Base-by-base conservation (phyloP, 1,140 invertebrate genomes). In the Pectinophora gossypiella region DNA sequence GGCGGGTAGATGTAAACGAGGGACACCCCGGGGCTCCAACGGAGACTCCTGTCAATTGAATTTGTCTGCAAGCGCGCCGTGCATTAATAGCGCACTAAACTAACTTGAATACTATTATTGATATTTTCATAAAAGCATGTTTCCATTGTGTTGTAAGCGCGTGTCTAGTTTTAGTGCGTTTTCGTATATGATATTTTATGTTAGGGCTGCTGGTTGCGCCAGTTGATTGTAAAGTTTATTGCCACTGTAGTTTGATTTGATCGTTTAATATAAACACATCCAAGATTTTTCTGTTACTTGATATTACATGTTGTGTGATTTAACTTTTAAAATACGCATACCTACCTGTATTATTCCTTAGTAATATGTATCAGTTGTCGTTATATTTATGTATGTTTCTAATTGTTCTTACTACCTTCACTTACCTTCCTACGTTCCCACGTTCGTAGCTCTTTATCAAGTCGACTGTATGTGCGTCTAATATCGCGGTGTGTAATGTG, bases 401-500 rank as follows among this genome's bases (percentile, higher is more conserved):
- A n/a, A n/a, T n/a, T n/a, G n/a, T n/a, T n/a, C n/a, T n/a, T 3
- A 9, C 27, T 32, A 3, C n/a, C 27, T n/a, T 32, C 27, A 9
- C 6, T 32, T 69, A 53, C 67, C 56, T 49, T 50, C 43, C 58
- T 58, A 49, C 61, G 73, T 84, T 84, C 80, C 76, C 83, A 84
- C 83, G 80, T 84, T 76, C 68, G 46, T 64, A 64, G 66, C 72
- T 59, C 65, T 77, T 72, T 77, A 76, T 82, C 74, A 76, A 63
- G 72, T 71, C 72, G 68, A 63, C 56, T 75, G 71, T 67, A 72
- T 71, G 68, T 62, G 73, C 72, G 75, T 62, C 76, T 83, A 82
- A 81, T 81, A 83, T 84, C 61, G 76, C 70, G 68, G 64, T 75
- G n/a, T n/a, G 69, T 83, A 83, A 84, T 86, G 80, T 82, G 77